These are phyloP conservation scores for Megaceryle alcyon DNA, from an alignment of 2,797 vertebrate species.

Conservation along the genomic window DNA sequence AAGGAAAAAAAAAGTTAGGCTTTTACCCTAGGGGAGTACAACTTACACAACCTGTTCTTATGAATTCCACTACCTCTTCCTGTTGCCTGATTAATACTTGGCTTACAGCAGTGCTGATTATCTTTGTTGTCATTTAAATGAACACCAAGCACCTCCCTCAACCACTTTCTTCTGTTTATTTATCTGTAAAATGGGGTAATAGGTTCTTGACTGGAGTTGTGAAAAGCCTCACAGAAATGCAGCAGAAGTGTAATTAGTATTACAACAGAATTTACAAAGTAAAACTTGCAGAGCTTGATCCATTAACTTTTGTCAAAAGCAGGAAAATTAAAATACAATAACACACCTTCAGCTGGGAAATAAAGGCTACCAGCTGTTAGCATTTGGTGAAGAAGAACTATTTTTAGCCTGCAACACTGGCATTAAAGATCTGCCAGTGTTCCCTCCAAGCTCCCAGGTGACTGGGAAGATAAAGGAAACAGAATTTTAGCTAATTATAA, in stretches of 20 bases:
- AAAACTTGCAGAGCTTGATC: slow-evolving; percentile 4
- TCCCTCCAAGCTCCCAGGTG: slow-evolving; percentile 45
- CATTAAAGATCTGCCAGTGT: slow-evolving; percentile 9
- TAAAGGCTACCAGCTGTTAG: slow-evolving; percentile 58
- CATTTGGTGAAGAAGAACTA: slow-evolving; percentile 20
- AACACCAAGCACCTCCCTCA: background rate
- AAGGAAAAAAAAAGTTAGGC: background rate
- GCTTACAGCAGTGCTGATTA: background rate
- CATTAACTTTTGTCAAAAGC: slow-evolving; percentile 27
- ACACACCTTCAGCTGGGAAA: slow-evolving; percentile 47
- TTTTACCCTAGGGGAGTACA: background rate
- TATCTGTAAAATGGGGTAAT: background rate
- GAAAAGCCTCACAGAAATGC: background rate
- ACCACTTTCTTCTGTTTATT: background rate
- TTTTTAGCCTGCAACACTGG: slow-evolving; percentile 46
- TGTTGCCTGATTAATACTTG: background rate
- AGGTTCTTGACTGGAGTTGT: background rate
- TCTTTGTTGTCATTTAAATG: background rate
- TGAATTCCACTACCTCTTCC: background rate
- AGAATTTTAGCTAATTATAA: slow-evolving; percentile 60
- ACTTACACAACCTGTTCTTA: background rate
- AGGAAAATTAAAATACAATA: background rate
- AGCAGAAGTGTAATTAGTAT: background rate
- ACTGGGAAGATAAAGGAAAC: slow-evolving; percentile 39
- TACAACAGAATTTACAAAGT: slow-evolving; percentile 26